phyloP scores from a whole-genome alignment of 2,888 invertebrate genomes.

The Panzeria rudis region DNA sequence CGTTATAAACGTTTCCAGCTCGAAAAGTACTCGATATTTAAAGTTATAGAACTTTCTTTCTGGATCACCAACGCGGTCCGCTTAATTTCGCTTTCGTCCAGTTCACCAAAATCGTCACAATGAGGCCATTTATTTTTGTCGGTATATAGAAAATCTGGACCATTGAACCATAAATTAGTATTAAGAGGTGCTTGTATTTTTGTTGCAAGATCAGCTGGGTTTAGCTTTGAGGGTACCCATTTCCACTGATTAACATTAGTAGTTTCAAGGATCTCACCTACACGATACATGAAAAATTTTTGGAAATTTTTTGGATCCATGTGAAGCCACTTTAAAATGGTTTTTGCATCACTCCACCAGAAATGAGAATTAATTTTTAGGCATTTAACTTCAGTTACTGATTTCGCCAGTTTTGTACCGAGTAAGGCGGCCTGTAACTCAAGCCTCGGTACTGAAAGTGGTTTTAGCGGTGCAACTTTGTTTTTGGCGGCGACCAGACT shows the following conservation, averaged over 20 bases:
- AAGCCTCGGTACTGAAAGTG: background rate
- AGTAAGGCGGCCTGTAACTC: background rate
- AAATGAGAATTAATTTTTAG: conserved; percentile 12
- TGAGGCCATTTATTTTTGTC: conserved; percentile 55
- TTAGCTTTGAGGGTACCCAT: background rate
- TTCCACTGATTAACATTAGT: conserved; percentile 50
- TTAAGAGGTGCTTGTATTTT: conserved; percentile 29
- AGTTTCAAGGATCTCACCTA: conserved; percentile 60
- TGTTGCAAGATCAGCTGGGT: conserved; percentile 31
- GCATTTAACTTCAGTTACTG: background rate
- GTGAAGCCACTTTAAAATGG: conserved; percentile 56
- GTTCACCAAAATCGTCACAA: conserved; percentile 48
- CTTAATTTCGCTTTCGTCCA: conserved; percentile 21
- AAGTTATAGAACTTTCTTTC: background rate
- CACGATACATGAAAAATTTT: conserved; percentile 57
- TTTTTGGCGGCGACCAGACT: background rate
- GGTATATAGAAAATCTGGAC: background rate
- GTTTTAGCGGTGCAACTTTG: background rate
- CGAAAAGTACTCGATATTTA: background rate
- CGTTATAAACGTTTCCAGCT: background rate
- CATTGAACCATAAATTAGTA: conserved; percentile 27
- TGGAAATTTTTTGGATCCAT: conserved; percentile 51
- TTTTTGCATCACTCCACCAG: conserved; percentile 49
- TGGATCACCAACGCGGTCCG: background rate
- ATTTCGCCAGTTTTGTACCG: background rate